A percentile compares a stretch with the other conserved stretches of the same genome.
Conservation (phyloP, 2,113 vertebrate genomes). For the Hucho hucho region DNA sequence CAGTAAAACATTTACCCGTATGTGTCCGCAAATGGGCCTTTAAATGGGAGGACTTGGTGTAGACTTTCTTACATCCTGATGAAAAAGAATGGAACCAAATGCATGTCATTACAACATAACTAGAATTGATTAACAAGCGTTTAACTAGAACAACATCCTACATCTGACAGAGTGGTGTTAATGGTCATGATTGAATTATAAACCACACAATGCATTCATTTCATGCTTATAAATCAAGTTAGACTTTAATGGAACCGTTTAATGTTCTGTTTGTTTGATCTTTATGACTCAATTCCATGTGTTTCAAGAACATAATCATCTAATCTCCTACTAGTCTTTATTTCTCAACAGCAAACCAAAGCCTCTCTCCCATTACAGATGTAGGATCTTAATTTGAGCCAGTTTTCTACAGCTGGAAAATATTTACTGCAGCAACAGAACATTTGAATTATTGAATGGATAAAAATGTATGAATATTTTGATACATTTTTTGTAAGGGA, state of each 20-base stretch:
- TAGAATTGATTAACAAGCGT: background rate
- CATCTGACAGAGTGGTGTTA: no score
- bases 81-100: constrained; percentile 44
- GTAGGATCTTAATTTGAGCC: no score
- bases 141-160: background rate
- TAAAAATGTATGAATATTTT: no score
- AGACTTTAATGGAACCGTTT: no score
- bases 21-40: constrained; percentile 97
- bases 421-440: no score
- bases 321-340: background rate
- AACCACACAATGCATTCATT: no score
- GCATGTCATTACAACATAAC: background rate
- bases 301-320: background rate
- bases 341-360: background rate
- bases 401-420: no score
- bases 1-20: constrained; percentile 83
- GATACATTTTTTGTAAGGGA: no score
- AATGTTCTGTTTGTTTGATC: background rate
- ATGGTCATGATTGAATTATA: no score
- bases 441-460: no score
- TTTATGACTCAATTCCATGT: background rate
- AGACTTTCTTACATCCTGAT: constrained; percentile 94
- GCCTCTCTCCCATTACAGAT: background rate
- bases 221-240: no score
- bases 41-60: constrained; percentile 97